Base-by-base conservation (phyloP, 2,888 invertebrate genomes). In the Drosophila fungiperda region DNA sequence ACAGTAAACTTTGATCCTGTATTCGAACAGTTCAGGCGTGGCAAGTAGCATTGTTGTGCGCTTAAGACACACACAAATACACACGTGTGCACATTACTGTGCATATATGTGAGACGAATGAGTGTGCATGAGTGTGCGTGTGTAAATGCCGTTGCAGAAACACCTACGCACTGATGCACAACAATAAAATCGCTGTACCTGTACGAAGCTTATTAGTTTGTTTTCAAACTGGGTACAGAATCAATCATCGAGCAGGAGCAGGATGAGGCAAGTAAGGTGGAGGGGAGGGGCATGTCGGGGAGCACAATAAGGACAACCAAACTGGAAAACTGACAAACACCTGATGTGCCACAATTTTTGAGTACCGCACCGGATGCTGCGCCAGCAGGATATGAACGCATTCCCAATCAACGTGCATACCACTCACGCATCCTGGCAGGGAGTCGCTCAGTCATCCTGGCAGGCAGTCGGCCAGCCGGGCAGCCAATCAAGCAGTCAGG, bases 101-200 rank as follows among this genome's bases (percentile, higher is more conserved):
- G 11, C 52, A 29, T 29, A 17, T 42, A 32, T 26, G 11, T n/a
- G 23, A 11, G 12, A 29, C 29, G 12, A 8, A n/a, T 50, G 38
- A 32, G 55, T 38, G 55, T 9, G 61, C 29, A 29, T 29, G 29
- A 29, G 29, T 40, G 50, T 32, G 52, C 35, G 42, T 49, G n/a
- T 32, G 58, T 63, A 68, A 49, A 58, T 75, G 77, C 67, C 45
- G 61, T 58, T 74, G 76, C 50, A 74, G 70, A 74, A 74, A 72
- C 82, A 87, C 69, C 73, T 76, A 86, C 84, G 89, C 84, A 83
- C 84, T 87, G 82, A 83, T 88, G 84, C 79, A 83, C 87, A 71
- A 65, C 68, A 78, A 83, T 83, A 84, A 82, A 75, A 73, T 62
- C 45, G 50, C 49, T 67, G 62, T 64, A 53, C 75, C 45, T 67